phyloP scores from a whole-genome alignment of 2,797 vertebrate genomes.

The Enteromius trimaculatus region DNA sequence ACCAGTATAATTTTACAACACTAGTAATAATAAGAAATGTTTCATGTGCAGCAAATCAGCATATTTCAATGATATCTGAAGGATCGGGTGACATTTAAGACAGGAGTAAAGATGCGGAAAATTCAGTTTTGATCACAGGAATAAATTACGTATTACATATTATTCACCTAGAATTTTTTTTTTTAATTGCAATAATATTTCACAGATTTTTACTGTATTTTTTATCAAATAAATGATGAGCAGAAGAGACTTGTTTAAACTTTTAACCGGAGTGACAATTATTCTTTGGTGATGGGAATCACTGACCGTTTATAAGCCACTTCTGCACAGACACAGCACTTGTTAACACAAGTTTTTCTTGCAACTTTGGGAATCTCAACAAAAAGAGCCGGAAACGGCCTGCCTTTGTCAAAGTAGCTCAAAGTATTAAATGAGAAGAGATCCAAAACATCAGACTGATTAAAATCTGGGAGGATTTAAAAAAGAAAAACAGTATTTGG shows the following conservation, averaged over 20 bases:
- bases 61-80: not conserved
- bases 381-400: slow-evolving; percentile 45
- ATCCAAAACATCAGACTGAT: slow-evolving; percentile 60
- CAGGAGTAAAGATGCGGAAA: not conserved
- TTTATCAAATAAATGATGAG: not conserved
- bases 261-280: slow-evolving; percentile 4
- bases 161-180: not conserved
- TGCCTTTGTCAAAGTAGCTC: slow-evolving; percentile 50
- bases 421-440: slow-evolving; percentile 26
- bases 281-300: slow-evolving; percentile 40
- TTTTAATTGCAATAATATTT: not conserved
- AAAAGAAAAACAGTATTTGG: slow-evolving; percentile 55
- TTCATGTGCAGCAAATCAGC: not conserved
- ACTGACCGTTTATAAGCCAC: not conserved
- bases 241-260: not conserved
- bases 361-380: not conserved
- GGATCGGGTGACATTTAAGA: not conserved
- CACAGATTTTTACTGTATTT: not conserved
- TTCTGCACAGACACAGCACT: not conserved
- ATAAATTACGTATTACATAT: not conserved
- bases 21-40: not conserved
- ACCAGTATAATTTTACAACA: not conserved
- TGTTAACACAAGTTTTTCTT: not conserved
- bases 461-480: slow-evolving; percentile 54
- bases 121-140: not conserved